Evolutionary conservation across 1,140 invertebrate species (phyloP), one percentile per base, ranked within the genome.

Genomic region (Philopotamus ludificatus): DNA sequence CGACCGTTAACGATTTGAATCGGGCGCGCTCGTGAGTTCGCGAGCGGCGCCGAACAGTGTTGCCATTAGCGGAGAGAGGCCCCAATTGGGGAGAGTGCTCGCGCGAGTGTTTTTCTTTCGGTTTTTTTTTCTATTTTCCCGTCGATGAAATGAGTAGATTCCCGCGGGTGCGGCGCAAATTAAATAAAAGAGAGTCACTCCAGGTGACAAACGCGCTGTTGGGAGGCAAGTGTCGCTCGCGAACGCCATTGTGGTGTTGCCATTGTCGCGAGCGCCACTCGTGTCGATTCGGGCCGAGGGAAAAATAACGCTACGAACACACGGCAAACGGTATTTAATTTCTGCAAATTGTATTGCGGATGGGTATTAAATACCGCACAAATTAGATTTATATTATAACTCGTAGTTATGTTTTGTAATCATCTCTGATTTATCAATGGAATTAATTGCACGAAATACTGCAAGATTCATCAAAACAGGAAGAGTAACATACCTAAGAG

Each of bases 261-360:
- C 44, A 60, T 60, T 60, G 57, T 60, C 57, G 26, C 57, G 44
- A 60, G 42, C 44, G 57, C 42, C 57, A 60, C 57, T 60, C 57
- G 57, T 49, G 12, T 12, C 42, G 21, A 47, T 15, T n/a, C n/a
- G n/a, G n/a, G 21, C 21, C 41, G 21, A 47, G 34, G 8, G 21
- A 57, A 42, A 57, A 42, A 34, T 34, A 34, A 34, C 12, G 12
- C 12, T 12, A 34, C n/a, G 12, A 34, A 34, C 28, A 34, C 28
- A 7, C 28, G 4, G 12, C 28, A 12, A 34, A n/a, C n/a, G n/a
- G n/a, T n/a, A n/a, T n/a, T n/a, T n/a, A n/a, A n/a, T n/a, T n/a
- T n/a, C n/a, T n/a, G n/a, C n/a, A n/a, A n/a, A n/a, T n/a, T n/a
- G n/a, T n/a, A n/a, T n/a, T n/a, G n/a, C n/a, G n/a, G n/a, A n/a